phyloP scores from a whole-genome alignment of 2,113 vertebrate genomes.

The Cavia porcellus region DNA sequence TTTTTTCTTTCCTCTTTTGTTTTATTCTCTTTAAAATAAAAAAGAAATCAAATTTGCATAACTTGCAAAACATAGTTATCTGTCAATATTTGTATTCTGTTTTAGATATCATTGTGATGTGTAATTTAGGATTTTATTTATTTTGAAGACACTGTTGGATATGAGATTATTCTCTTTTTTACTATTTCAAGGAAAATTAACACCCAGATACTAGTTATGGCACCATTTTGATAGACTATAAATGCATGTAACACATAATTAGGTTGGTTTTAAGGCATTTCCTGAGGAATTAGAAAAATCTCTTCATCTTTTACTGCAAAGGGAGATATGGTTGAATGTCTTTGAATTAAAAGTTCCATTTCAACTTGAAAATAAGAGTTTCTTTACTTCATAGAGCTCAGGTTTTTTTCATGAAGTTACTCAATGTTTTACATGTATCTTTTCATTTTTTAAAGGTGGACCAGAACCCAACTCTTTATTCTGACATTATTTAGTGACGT shows the following conservation, averaged over 20 bases:
- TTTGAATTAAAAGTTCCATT: constrained; percentile 38
- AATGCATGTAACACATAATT: constrained; percentile 58
- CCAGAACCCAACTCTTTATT: not conserved
- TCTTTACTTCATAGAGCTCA: constrained; percentile 50
- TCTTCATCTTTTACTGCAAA: constrained; percentile 62
- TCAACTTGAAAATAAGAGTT: constrained; percentile 58
- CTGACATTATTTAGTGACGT: constrained; percentile 47
- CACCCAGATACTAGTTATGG: constrained; percentile 16
- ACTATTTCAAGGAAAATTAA: constrained; percentile 62
- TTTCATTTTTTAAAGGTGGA: not conserved
- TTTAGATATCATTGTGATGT: constrained; percentile 10
- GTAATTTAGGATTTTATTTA: not conserved
- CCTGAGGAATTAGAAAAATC: constrained; percentile 32
- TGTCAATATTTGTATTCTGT: not conserved
- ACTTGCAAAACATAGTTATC: not conserved
- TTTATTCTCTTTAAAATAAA: no score
- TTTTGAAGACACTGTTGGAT: not conserved
- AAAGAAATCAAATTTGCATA: constrained; percentile 62
- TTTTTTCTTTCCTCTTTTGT: no score
- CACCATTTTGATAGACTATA: constrained; percentile 62
- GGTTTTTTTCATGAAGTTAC: not conserved
- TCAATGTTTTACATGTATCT: constrained; percentile 22
- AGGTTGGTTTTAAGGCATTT: constrained; percentile 64
- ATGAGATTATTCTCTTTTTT: constrained; percentile 33
- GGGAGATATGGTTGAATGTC: not conserved